A percentile compares a stretch with the other conserved stretches of the same genome.
Conservation (phyloP, 37 sponge, comb jelly and placozoan species). For the Haliclona indistincta region DNA sequence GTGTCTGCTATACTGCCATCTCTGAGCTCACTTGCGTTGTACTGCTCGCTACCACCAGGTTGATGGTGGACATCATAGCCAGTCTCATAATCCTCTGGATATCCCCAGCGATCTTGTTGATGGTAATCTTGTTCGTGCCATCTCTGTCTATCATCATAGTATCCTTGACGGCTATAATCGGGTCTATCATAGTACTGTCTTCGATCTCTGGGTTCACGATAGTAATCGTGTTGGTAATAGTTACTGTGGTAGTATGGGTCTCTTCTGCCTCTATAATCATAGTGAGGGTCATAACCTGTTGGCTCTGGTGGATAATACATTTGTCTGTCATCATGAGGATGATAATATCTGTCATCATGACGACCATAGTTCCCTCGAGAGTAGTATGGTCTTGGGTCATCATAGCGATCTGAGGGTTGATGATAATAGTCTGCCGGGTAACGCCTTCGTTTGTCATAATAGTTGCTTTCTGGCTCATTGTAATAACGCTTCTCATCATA, state of each 20-base stretch:
- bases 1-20: slow-evolving; percentile 13
- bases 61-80: too few species aligned
- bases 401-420: background rate
- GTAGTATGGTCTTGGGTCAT: background rate
- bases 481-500: background rate
- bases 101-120: too few species aligned
- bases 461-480: background rate
- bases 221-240: slow-evolving; percentile 8
- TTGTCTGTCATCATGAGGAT: background rate
- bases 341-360: background rate
- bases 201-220: background rate
- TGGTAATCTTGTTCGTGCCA: background rate
- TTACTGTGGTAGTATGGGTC: background rate
- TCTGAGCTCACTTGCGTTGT: background rate
- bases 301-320: background rate
- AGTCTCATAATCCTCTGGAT: too few species aligned
- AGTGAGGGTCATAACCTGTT: background rate
- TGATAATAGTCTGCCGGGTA: background rate
- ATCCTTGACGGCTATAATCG: background rate
- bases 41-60: background rate
- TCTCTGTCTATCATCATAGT: background rate
- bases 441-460: slow-evolving; percentile 6
- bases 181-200: background rate
- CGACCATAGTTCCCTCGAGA: background rate
- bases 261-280: background rate